phyloP scores from a whole-genome alignment of 2,888 invertebrate genomes.

The Phalera bucephala region DNA sequence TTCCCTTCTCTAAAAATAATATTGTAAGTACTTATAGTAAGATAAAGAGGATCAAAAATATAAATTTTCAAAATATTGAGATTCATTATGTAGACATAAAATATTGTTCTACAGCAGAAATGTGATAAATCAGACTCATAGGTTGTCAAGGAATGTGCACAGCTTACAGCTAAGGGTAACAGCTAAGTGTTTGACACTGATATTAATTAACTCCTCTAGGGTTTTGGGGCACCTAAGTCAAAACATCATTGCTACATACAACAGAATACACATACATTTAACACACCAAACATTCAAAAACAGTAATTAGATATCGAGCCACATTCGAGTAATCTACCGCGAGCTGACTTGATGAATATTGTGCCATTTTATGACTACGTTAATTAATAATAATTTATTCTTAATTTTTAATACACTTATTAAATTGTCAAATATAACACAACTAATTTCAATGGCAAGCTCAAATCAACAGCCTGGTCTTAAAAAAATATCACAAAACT shows the following conservation, averaged over 20 bases:
- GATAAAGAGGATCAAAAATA: constrained; percentile 78
- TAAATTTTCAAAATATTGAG: constrained; percentile 77
- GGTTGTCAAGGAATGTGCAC: constrained; percentile 77
- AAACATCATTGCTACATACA: constrained; percentile 51
- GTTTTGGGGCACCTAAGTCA: constrained; percentile 52
- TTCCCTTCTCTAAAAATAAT: constrained; percentile 60
- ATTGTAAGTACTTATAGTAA: constrained; percentile 66
- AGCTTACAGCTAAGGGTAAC: constrained; percentile 67
- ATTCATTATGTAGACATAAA: constrained; percentile 63
- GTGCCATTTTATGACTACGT: constrained; percentile 63
- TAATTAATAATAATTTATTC: constrained; percentile 46
- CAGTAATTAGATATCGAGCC: constrained; percentile 59
- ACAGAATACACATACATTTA: constrained; percentile 57
- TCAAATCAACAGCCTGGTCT: constrained; percentile 40
- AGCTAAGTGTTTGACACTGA: constrained; percentile 62
- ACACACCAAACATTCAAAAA: constrained; percentile 60
- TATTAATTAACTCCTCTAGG: constrained; percentile 49
- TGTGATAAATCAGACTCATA: constrained; percentile 77
- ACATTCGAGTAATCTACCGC: constrained; percentile 70
- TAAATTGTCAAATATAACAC: constrained; percentile 42
- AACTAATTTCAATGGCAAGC: constrained; percentile 53
- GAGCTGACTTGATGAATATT: constrained; percentile 83
- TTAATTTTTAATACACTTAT: constrained; percentile 33
- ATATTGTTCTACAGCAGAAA: constrained; percentile 76
- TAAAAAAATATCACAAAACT: constrained; percentile 24